These are phyloP conservation scores for Callionymus lyra DNA, from an alignment of 2,113 vertebrate species.

Conservation along the genomic window DNA sequence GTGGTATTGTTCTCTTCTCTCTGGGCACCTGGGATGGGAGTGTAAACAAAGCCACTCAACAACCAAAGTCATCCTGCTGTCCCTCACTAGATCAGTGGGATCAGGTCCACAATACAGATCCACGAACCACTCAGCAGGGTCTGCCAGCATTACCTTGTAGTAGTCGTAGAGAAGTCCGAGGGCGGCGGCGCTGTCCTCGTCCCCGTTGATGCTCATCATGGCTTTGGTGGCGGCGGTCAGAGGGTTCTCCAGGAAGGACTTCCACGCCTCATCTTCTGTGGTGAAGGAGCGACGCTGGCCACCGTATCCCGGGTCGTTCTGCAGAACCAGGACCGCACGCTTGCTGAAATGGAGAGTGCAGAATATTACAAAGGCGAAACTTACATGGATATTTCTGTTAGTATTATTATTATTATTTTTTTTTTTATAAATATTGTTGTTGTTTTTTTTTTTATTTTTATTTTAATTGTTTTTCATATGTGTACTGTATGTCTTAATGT, in stretches of 20 bases:
- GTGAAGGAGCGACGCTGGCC: constrained; percentile 85
- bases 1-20: constrained; percentile 81
- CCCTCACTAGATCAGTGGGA: constrained; percentile 18
- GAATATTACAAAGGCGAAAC: neutral
- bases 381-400: too few relatives aligned
- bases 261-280: constrained; percentile 96
- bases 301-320: constrained; percentile 85
- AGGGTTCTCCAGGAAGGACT: constrained; percentile 95
- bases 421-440: too few relatives aligned
- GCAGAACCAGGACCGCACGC: constrained; percentile 90
- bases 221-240: constrained; percentile 97
- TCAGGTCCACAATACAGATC: constrained; percentile 43
- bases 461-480: too few relatives aligned
- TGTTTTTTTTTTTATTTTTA: too few relatives aligned
- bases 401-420: too few relatives aligned
- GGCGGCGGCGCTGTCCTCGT: constrained; percentile 93
- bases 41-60: constrained; percentile 68
- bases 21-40: constrained; percentile 80
- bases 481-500: too few relatives aligned
- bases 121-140: neutral
- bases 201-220: constrained; percentile 99
- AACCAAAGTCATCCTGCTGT: constrained; percentile 43
- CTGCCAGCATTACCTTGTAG: constrained; percentile 78
- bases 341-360: constrained; percentile 68
- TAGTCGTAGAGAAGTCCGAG: constrained; percentile 95